Conservation (phyloP, 2,113 vertebrate species). For the Chascanopsetta lugubris region DNA sequence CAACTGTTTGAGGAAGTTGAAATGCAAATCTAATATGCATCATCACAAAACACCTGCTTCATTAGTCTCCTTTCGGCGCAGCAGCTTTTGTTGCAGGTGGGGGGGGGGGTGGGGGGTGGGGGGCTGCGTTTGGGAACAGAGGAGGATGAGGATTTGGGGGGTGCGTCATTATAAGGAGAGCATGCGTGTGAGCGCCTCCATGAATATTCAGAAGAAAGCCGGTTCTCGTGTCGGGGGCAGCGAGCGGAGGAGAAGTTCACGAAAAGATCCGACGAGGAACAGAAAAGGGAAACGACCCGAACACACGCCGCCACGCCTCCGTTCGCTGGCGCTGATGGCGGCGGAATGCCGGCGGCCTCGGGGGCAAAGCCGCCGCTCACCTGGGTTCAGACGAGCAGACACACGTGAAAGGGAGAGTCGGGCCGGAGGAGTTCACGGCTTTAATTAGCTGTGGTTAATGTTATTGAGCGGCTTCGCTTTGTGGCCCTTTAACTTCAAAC, state of each 20-base stretch:
- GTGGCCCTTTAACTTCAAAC: constrained; percentile 48
- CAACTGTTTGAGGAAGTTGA: constrained; percentile 22
- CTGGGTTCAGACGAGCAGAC: constrained; percentile 40
- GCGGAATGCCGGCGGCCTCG: constrained; percentile 4
- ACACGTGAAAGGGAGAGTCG: constrained; percentile 40
- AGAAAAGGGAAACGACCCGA: not conserved
- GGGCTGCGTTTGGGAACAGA: no score
- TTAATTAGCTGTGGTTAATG: constrained; percentile 62
- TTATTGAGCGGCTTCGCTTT: constrained; percentile 53
- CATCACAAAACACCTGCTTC: constrained; percentile 48
- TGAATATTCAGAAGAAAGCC: no score
- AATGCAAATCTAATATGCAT: constrained; percentile 46
- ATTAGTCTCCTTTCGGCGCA: constrained; percentile 52
- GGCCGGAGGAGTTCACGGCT: constrained; percentile 50
- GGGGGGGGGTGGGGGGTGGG: no score
- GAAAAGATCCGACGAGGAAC: no score
- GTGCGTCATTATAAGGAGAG: no score
- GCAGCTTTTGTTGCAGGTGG: no score
- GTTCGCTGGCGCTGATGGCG: constrained; percentile 16
- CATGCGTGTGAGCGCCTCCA: no score
- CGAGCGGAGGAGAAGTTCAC: no score
- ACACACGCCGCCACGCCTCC: no score
- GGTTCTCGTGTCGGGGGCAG: no score
- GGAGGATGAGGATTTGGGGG: no score
- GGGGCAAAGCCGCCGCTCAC: constrained; percentile 22